A percentile compares a stretch with the other conserved stretches of the same genome.
Conservation (phyloP, 35 echinoderm and acorn worm genomes). For the Ophioderma brevispina region DNA sequence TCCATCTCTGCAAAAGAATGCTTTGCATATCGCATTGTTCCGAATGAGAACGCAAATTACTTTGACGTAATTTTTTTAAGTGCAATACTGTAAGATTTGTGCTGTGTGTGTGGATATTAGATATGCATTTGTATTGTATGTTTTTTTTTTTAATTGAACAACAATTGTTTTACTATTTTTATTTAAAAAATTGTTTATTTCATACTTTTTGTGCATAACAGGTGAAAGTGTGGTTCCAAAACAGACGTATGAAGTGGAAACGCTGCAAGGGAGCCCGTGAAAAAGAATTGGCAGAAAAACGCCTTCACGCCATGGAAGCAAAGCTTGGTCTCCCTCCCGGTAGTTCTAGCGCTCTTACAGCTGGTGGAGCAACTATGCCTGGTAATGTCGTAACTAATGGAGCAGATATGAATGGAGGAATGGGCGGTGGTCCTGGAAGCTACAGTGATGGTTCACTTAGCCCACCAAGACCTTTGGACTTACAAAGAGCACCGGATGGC, state of each 20-base stretch:
- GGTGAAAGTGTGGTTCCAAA: slow-evolving; percentile 99
- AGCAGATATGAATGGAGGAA: background rate
- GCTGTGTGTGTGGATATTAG: no score
- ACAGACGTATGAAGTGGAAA: slow-evolving; percentile 99
- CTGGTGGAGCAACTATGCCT: slow-evolving; percentile 36
- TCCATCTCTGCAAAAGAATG: no score
- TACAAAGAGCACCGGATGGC: background rate
- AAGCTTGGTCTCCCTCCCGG: slow-evolving; percentile 93
- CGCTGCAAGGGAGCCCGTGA: slow-evolving; percentile 96
- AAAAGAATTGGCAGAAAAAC: slow-evolving; percentile 89
- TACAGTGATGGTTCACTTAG: slow-evolving; percentile 8
- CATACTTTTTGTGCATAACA: slow-evolving; percentile 29
- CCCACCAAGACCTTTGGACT: slow-evolving; percentile 11
- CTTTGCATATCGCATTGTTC: no score
- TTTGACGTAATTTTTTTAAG: no score
- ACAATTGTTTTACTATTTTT: no score
- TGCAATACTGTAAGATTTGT: no score
- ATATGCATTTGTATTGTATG: no score
- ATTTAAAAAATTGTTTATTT: no score
- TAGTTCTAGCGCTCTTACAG: slow-evolving; percentile 77
- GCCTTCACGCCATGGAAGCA: slow-evolving; percentile 95
- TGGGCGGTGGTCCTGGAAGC: background rate
- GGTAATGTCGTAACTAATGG: slow-evolving; percentile 36
- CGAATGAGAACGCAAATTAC: no score
- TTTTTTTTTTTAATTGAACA: no score